Percentiles rank a stretch among this genome's conserved stretches.
These are phyloP conservation scores for Catharus minimus DNA, from an alignment of 2,113 vertebrate genomes.

Conservation along the genomic window DNA sequence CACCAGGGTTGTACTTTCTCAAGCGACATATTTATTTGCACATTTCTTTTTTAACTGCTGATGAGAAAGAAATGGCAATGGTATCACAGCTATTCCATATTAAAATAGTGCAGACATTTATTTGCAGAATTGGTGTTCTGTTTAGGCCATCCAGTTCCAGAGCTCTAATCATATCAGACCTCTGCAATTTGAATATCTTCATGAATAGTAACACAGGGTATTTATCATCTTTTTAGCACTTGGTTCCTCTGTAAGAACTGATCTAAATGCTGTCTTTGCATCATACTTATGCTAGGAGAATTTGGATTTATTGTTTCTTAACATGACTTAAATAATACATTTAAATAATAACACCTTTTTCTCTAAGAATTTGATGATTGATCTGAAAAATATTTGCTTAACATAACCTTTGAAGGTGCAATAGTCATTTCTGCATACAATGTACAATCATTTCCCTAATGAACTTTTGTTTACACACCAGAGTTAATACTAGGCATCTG, in stretches of 20 bases:
- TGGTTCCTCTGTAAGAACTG: neutral
- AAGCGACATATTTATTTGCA: neutral
- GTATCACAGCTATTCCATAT: neutral
- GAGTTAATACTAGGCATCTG: neutral
- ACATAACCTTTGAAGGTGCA: neutral
- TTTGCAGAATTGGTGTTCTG: neutral
- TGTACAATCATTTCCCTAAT: neutral
- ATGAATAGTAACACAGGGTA: neutral
- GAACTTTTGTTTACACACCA: neutral
- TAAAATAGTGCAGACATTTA: neutral
- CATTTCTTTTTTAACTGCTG: neutral
- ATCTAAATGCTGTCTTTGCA: neutral
- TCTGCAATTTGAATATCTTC: neutral
- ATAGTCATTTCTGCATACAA: neutral
- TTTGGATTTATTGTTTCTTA: neutral
- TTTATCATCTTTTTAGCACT: neutral
- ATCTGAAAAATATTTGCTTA: neutral
- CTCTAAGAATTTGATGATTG: neutral
- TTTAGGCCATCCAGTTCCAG: neutral
- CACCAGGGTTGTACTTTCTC: neutral
- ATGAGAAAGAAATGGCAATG: neutral
- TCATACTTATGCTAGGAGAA: neutral
- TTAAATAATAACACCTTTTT: neutral
- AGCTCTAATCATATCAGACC: neutral
- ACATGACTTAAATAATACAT: neutral